Conservation (phyloP, 2,113 vertebrate genomes). For the Lepus timidus region DNA sequence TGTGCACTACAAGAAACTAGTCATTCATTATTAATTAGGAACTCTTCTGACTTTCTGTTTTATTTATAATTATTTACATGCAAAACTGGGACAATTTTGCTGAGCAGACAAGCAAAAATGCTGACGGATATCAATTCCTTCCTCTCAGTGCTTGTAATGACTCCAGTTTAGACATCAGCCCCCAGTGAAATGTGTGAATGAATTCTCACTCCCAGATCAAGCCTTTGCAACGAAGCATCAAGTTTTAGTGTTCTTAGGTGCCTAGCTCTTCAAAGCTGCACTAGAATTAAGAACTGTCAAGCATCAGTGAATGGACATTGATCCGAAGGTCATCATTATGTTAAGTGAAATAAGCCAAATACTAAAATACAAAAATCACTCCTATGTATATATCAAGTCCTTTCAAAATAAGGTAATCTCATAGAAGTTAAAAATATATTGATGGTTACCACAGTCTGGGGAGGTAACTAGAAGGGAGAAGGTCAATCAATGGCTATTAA, state of each 20-base stretch:
- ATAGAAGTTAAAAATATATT: no score
- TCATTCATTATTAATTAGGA: conserved; percentile 71
- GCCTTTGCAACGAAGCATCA: neutral
- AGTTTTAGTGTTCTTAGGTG: neutral
- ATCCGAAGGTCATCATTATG: no score
- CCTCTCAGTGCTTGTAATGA: neutral
- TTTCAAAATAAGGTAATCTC: no score
- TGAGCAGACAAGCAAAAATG: neutral
- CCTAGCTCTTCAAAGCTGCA: neutral
- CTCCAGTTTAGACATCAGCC: neutral
- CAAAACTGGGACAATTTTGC: neutral
- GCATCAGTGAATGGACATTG: neutral
- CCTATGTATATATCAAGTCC: no score
- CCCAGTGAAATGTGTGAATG: neutral
- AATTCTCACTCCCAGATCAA: neutral
- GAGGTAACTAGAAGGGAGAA: no score
- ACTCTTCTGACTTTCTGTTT: conserved; percentile 65
- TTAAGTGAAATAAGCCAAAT: no score
- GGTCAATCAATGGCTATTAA: no score
- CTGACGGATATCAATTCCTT: neutral
- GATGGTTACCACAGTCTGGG: no score
- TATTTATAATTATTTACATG: conserved; percentile 73
- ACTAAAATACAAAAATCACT: no score
- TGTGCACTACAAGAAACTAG: conserved; percentile 35
- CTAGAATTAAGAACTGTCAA: neutral